Base-by-base conservation (phyloP, 1,140 invertebrate genomes). In the Elymnias hypermnestra region DNA sequence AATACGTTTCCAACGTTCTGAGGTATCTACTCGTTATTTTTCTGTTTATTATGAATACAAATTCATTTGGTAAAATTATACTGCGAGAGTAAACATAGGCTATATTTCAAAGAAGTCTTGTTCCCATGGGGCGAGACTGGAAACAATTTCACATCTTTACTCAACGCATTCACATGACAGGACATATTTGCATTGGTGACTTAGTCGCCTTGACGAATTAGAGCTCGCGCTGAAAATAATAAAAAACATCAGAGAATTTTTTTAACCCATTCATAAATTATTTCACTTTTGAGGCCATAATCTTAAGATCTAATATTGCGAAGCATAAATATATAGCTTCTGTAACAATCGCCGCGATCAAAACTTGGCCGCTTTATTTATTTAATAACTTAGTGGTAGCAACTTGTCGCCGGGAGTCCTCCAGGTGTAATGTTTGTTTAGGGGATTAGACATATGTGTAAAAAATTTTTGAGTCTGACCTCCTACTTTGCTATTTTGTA, bases 61-160 rank as follows among this genome's bases (percentile, higher is more conserved):
- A n/a, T n/a, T n/a, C n/a, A n/a, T n/a, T n/a, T n/a, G n/a, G n/a
- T n/a, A n/a, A n/a, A n/a, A n/a, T n/a, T n/a, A n/a, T n/a, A n/a
- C n/a, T n/a, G n/a, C n/a, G n/a, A n/a, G n/a, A n/a, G n/a, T n/a
- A n/a, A n/a, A n/a, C 25, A 36, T 14, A 33, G 7, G 9, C 22
- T 8, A 5, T 33, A 23, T 35, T 35, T 15, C 21, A 46, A 46
- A 46, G 35, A 35, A 29, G 15, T 25, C 14, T 21, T 23, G 72
- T 83, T 79, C 78, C 75, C 75, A 79, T 66, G 72, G 48, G 54
- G 55, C 58, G 50, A 42, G 50, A 50, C 58, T 78, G 68, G 76
- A 77, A 78, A 79, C 70, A 79, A 74, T 79, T 72, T 82, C 72
- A 74, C 51, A 63, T 81, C 74, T 83, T 83, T 75, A 79, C 79